Conservation (phyloP, 1,140 invertebrate genomes). For the Conus ventricosus region DNA sequence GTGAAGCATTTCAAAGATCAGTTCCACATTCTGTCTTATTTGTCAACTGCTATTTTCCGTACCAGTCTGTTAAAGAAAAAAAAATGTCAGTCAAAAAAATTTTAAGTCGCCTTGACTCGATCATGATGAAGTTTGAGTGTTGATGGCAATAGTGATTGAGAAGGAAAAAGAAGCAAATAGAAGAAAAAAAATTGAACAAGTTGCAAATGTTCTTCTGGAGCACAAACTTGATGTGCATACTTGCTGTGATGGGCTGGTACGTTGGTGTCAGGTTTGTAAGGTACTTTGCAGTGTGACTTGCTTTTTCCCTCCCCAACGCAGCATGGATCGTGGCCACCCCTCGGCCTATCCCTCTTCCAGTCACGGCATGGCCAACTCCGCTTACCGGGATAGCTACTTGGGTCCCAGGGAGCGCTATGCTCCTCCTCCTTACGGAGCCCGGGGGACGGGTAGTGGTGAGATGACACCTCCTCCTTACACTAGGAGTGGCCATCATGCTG, state of each 20-base stretch:
- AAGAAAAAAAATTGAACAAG: not conserved
- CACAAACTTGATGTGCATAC: not conserved
- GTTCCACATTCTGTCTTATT: no score
- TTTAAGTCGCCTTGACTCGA: no score
- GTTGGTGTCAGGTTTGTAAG: not conserved
- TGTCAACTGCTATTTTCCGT: no score
- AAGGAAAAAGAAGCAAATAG: not conserved
- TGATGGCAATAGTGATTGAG: not conserved
- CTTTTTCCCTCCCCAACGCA: conserved; percentile 10
- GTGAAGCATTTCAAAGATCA: no score
- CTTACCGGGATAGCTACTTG: conserved; percentile 26
- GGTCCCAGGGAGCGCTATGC: conserved; percentile 5
- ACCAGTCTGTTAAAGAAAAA: no score
- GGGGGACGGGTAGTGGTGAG: conserved; percentile 30
- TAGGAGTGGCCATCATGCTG: not conserved
- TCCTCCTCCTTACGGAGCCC: conserved; percentile 30
- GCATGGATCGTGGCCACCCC: conserved; percentile 18
- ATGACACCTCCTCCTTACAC: conserved; percentile 31
- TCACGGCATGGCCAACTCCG: conserved; percentile 24
- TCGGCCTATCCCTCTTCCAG: not conserved
- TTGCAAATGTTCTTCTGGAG: not conserved
- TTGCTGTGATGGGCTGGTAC: not conserved
- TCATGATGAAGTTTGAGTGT: no score
- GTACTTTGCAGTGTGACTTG: not conserved
- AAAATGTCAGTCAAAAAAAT: no score